Evolutionary conservation across 2,797 vertebrate genomes (phyloP).

Genomic region (Falco cherrug): DNA sequence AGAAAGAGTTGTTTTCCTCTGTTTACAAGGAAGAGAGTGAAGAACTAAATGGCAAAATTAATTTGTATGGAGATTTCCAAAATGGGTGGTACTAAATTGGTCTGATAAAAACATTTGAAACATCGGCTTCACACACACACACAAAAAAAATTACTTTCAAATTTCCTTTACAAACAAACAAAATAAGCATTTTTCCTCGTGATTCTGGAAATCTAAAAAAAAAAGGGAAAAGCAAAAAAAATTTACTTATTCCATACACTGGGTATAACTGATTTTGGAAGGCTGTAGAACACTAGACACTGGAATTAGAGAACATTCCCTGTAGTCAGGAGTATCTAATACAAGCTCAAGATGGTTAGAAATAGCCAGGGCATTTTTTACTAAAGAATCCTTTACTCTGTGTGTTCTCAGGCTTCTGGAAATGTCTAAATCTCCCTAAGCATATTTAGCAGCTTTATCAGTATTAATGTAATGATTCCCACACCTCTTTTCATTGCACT

Average conservation of each 20-base stretch:
- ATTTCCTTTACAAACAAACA: background rate
- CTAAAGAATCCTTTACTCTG: conserved; percentile 21
- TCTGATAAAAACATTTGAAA: background rate
- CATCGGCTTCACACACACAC: background rate
- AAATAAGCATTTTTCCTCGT: background rate
- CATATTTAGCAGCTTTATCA: conserved; percentile 44
- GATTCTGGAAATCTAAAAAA: background rate
- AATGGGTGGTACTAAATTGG: background rate
- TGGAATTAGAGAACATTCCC: background rate
- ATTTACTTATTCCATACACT: background rate
- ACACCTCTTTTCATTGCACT: conserved; percentile 2
- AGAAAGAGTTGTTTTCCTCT: background rate
- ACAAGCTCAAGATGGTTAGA: conserved; percentile 34
- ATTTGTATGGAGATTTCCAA: conserved; percentile 10
- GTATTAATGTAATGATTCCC: conserved; percentile 38
- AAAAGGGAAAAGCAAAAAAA: background rate
- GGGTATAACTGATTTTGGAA: background rate
- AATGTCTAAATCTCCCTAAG: conserved; percentile 37
- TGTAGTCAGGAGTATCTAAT: conserved; percentile 4
- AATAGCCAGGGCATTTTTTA: background rate
- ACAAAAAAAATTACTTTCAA: background rate
- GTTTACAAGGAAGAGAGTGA: background rate
- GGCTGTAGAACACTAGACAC: background rate
- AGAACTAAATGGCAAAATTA: background rate
- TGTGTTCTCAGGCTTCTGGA: conserved; percentile 25